A percentile compares a stretch with the other conserved stretches of the same genome.
These are phyloP conservation scores for Mamestra configurata DNA, from an alignment of 1,140 invertebrate genomes.

Conservation along the genomic window DNA sequence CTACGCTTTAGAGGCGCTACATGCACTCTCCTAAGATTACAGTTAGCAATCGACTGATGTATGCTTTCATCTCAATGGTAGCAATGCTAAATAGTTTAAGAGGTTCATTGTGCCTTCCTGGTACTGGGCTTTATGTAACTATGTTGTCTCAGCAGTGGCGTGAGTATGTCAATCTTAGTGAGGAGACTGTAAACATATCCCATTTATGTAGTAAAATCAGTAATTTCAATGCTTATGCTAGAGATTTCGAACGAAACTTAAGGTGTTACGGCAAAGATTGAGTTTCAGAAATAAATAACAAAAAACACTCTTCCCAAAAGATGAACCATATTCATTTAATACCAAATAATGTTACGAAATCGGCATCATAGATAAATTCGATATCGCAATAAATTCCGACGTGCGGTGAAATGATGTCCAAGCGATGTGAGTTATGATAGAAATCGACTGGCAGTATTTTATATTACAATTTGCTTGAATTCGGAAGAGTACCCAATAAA, in stretches of 20 bases:
- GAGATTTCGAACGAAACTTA: no score
- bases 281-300: no score
- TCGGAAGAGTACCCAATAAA: background rate
- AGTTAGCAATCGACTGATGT: conserved; percentile 34
- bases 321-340: background rate
- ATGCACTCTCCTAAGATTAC: conserved; percentile 52
- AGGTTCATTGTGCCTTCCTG: background rate
- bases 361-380: conserved; percentile 10
- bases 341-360: conserved; percentile 15
- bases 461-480: background rate
- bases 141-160: no score
- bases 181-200: no score
- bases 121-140: background rate
- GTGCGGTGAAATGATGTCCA: background rate
- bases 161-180: no score
- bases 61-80: conserved; percentile 19
- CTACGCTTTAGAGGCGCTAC: background rate
- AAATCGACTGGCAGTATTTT: background rate
- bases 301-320: background rate
- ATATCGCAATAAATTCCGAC: conserved; percentile 14
- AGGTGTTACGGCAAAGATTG: no score
- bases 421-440: conserved; percentile 1
- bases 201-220: no score
- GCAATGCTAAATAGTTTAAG: background rate
- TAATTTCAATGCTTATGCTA: no score